phyloP scores from a whole-genome alignment of 64 coral and sea anemone species.

The Porites australiensis region DNA sequence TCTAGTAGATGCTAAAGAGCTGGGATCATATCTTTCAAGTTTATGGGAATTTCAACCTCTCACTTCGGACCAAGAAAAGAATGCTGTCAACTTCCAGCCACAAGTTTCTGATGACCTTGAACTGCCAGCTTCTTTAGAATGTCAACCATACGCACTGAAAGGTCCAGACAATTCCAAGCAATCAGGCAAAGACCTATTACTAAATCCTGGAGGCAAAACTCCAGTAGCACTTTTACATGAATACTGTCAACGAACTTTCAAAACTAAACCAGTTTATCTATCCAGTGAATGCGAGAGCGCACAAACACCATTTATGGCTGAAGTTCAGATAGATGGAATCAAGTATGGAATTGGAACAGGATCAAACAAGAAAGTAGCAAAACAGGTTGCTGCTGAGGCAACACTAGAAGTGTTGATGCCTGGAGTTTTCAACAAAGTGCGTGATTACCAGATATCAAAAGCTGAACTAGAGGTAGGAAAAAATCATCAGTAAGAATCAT shows the following conservation, averaged over 20 bases:
- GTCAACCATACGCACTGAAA: constrained; percentile 75
- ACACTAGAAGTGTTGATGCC: constrained; percentile 85
- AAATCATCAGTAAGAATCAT: too few species aligned
- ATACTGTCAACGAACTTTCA: constrained; percentile 78
- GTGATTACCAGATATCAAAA: constrained; percentile 72
- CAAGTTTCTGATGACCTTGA: constrained; percentile 34
- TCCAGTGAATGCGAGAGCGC: constrained; percentile 78
- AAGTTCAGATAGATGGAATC: constrained; percentile 88
- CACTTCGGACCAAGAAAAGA: constrained; percentile 83
- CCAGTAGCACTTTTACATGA: constrained; percentile 89
- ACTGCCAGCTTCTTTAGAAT: constrained; percentile 64
- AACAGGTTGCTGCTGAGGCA: constrained; percentile 83
- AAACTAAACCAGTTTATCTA: constrained; percentile 83
- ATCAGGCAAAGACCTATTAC: constrained; percentile 59
- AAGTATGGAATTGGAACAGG: constrained; percentile 77
- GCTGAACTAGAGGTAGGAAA: constrained; percentile 73
- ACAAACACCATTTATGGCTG: constrained; percentile 79
- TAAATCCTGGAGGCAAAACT: constrained; percentile 90
- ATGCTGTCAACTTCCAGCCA: constrained; percentile 31
- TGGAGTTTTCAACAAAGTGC: constrained; percentile 75
- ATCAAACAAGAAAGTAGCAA: constrained; percentile 89
- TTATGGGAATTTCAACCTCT: constrained; percentile 86
- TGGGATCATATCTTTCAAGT: constrained; percentile 69
- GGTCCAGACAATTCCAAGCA: constrained; percentile 47
- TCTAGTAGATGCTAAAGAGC: constrained; percentile 60